These are phyloP conservation scores for Miltochrista miniata DNA, from an alignment of 2,888 invertebrate species.

Conservation along the genomic window DNA sequence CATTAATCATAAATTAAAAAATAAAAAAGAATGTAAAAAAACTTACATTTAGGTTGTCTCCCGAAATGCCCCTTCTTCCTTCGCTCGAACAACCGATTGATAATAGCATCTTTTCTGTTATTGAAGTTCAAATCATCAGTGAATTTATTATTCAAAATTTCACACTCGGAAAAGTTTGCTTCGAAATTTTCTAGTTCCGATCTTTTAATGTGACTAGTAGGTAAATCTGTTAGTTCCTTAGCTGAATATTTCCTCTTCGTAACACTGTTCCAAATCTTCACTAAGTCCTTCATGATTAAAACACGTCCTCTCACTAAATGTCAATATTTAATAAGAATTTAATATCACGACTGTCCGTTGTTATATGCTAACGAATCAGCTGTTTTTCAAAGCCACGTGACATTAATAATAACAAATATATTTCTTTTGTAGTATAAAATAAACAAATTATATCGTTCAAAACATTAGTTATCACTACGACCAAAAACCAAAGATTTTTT, in stretches of 20 bases:
- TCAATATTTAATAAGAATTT: conserved; percentile 32
- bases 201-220: conserved; percentile 58
- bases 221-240: conserved; percentile 60
- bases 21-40: conserved; percentile 5
- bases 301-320: conserved; percentile 25
- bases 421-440: background rate
- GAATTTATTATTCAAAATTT: conserved; percentile 64
- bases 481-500: background rate
- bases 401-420: conserved; percentile 8
- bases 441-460: background rate
- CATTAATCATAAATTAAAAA: background rate
- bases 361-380: conserved; percentile 13
- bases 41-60: conserved; percentile 75
- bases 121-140: conserved; percentile 64
- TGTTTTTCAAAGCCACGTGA: conserved; percentile 23
- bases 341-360: conserved; percentile 29
- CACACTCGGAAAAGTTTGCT: conserved; percentile 66
- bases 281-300: conserved; percentile 84
- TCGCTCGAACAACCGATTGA: conserved; percentile 67
- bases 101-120: conserved; percentile 65
- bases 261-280: conserved; percentile 82
- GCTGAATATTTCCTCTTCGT: conserved; percentile 82
- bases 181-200: conserved; percentile 63
- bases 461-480: background rate
- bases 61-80: conserved; percentile 58